Conservation (phyloP, 1,140 invertebrate genomes). For the Drosophila watanabei region DNA sequence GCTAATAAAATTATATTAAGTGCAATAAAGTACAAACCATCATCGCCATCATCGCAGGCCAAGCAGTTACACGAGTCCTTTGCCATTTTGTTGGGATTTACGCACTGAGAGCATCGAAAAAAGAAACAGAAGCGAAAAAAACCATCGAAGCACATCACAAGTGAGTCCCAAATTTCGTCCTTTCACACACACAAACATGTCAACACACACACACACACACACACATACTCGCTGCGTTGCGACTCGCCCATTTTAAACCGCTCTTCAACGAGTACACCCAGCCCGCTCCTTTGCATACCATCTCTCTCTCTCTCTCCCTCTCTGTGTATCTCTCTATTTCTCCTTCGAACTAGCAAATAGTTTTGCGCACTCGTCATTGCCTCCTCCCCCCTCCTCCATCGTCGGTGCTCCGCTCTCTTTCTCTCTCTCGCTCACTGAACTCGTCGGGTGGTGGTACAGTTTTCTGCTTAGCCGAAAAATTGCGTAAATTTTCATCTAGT, state of each 20-base stretch:
- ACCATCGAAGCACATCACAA: slow-evolving; percentile 74
- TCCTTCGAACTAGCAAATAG: slow-evolving; percentile 52
- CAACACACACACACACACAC: slow-evolving; percentile 50
- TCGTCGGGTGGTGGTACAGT: slow-evolving; percentile 82
- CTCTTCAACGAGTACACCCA: slow-evolving; percentile 26
- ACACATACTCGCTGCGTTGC: slow-evolving; percentile 61
- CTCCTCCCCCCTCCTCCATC: slow-evolving; percentile 23
- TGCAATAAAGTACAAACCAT: slow-evolving; percentile 66
- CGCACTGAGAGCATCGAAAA: slow-evolving; percentile 34
- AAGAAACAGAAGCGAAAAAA: slow-evolving; percentile 39
- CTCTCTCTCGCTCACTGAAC: slow-evolving; percentile 20
- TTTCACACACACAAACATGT: slow-evolving; percentile 54
- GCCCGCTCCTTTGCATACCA: slow-evolving; percentile 46
- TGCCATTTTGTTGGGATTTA: slow-evolving; percentile 59
- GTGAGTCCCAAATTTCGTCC: slow-evolving; percentile 76
- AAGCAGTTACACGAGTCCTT: slow-evolving; percentile 11
- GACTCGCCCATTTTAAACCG: slow-evolving; percentile 52
- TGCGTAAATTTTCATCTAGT: slow-evolving; percentile 83
- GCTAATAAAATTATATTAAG: slow-evolving; percentile 48
- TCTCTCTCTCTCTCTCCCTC: slow-evolving; percentile 25
- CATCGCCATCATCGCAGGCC: slow-evolving; percentile 17
- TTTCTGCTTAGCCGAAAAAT: slow-evolving; percentile 80
- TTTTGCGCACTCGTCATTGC: slow-evolving; percentile 71
- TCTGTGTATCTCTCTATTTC: slow-evolving; percentile 32
- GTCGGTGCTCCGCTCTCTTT: slow-evolving; percentile 19